Base-by-base conservation (phyloP, 92 coral and sea anemone genomes). In the Hydrozoanthus gracilis region DNA sequence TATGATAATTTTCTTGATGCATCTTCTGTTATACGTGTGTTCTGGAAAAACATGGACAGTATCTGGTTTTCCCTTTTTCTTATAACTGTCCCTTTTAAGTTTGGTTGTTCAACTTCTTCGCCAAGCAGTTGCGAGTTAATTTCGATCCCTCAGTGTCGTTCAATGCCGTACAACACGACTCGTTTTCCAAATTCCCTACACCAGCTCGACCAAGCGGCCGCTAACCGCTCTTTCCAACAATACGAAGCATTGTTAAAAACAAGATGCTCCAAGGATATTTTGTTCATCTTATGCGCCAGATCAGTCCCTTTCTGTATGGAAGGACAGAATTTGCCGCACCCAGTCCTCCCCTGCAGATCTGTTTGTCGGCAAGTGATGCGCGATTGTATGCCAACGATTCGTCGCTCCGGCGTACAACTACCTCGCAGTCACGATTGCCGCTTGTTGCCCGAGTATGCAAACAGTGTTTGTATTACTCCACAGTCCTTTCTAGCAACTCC, bases 101-200 rank as follows among this genome's bases (percentile, higher is more conserved):
- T 16, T 64, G 72, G 47, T 71, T 18, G 14, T 5, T 72, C 75
- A 39, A 39, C 79, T 16, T 87, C 67, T n/a, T n/a, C 54, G 15
- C 78, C 83, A 10, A 56, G 46, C 48, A 71, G 78, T 11, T 95
- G 98, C 85, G 93, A 94, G 78, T 82, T 79, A 13, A 89, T 96
- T 55, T 88, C 77, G 65, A 73, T 92, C 15, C 92, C 98, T 4
- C 79, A 89, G 52, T 96, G 98, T 86, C 68, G 69, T 18, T 68
- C 83, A 44, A 84, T 92, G 78, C 95, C 98, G 11, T 96, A 96
- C 90, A 92, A 96, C 87, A 76, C 80, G 87, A 96, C 98, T 11
- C 84, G 91, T 54, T 87, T 94, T 64, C 96, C 98, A 18, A 96
- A 96, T 76, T 83, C 85, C 7, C 78, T 91, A 20, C 83, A 86